phyloP scores from a whole-genome alignment of 37 sponge, comb jelly and placozoan genomes.

The Halisarca cf. caerulea region DNA sequence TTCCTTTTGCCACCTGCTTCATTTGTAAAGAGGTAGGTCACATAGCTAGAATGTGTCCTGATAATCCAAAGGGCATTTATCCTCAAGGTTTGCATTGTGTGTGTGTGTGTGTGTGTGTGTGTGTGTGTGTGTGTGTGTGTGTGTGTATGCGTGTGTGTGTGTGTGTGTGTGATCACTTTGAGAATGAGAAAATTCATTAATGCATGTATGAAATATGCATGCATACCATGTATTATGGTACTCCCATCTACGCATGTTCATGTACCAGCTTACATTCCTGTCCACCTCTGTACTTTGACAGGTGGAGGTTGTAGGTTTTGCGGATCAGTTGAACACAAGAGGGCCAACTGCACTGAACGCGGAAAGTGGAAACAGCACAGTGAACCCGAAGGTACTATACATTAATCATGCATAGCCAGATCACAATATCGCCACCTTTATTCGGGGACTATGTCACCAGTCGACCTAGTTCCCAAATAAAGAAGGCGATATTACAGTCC shows the following conservation, averaged over 20 bases:
- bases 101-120: neutral
- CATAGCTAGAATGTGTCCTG: conserved; percentile 78
- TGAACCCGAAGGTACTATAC: no score
- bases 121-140: neutral
- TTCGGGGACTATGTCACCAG: no score
- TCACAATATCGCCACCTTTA: no score
- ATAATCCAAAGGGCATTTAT: conserved; percentile 89
- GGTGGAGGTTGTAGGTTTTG: conserved; percentile 76
- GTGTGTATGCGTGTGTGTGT: conserved; percentile 16
- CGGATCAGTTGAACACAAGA: conserved; percentile 82
- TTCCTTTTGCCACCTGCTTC: conserved; percentile 93
- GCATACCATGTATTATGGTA: no score
- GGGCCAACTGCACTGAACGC: conserved; percentile 59
- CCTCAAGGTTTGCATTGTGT: conserved; percentile 63
- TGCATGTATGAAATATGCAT: no score
- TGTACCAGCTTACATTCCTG: no score
- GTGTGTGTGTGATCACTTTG: neutral
- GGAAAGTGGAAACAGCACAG: neutral
- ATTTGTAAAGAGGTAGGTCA: conserved; percentile 90
- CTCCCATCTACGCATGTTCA: no score
- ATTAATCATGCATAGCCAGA: no score
- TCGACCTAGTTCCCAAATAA: no score
- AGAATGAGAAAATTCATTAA: no score
- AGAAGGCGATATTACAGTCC: no score
- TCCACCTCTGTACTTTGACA: neutral